Base-by-base conservation (phyloP, 2,888 invertebrate species). In the Pseudanteris insignis region DNA sequence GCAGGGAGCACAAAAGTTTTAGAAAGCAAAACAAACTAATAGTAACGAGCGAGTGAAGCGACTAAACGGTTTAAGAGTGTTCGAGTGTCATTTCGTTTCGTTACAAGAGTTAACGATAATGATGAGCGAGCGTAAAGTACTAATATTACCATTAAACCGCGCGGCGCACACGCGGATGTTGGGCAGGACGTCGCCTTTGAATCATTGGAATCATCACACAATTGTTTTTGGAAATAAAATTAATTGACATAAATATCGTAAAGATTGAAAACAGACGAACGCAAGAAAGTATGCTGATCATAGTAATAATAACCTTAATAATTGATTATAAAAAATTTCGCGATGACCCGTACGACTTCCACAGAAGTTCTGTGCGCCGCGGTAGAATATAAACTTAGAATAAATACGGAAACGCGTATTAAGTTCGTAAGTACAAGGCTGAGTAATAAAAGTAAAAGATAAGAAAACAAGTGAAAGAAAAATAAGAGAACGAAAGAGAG, bases 81-180 rank as follows among this genome's bases (percentile, higher is more conserved):
- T 53, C 36, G 28, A 53, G 41, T 47, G 47, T 60, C 53, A 59
- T 51, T 53, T 51, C 53, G 53, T 58, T 53, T 57, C 51, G 61
- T 57, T 57, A 47, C 57, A 15, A 37, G 37, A 46, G 57, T 24
- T 46, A 51, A 61, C 30, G 58, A 38, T 36, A 61, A 50, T 44
- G 40, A 50, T 54, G 67, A 66, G 66, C 62, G 62, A 66, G 64
- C 57, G 66, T 64, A 66, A 64, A 64, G 54, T 33, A 50, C 57
- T 50, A 48, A 57, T 57, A 55, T 53, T 48, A 57, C 29, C 47
- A 57, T 46, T 53, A 55, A 51, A 46, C 36, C 37, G 58, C 43
- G 44, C 55, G 55, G 47, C 43, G 51, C 47, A 43, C 29, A 51
- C 43, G 55, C 29, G 37, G 44, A 36, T 25, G 41, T 10, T 11